Evolutionary conservation across 1,140 invertebrate species (phyloP).

Genomic region (Probaryconus sp.): DNA sequence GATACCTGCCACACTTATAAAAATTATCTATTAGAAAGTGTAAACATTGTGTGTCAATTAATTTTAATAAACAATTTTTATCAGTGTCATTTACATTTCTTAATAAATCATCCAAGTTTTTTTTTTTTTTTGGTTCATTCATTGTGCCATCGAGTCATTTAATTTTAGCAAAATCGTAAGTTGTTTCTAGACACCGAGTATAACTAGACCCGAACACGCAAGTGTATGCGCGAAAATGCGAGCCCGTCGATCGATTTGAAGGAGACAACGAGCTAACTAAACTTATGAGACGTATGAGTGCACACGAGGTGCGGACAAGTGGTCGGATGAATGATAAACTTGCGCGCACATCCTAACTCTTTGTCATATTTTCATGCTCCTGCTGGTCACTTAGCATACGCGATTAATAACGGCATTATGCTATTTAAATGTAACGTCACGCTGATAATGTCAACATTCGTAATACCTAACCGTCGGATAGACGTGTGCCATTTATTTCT

Average conservation of each 20-base stretch:
- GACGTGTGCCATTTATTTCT: constrained; percentile 30
- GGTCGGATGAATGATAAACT: constrained; percentile 45
- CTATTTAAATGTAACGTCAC: neutral
- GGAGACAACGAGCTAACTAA: constrained; percentile 56
- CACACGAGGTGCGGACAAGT: constrained; percentile 52
- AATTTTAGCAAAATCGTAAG: no score
- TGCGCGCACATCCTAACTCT: constrained; percentile 20
- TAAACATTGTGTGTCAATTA: no score
- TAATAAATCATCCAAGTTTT: no score
- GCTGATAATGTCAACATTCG: constrained; percentile 42
- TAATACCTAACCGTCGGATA: constrained; percentile 36
- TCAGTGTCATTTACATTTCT: no score
- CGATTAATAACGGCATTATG: constrained; percentile 47
- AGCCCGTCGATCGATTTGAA: constrained; percentile 58
- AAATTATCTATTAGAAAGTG: no score
- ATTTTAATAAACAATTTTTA: no score
- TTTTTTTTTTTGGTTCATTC: no score
- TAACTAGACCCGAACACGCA: constrained; percentile 25
- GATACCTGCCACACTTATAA: no score
- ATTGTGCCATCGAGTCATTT: no score
- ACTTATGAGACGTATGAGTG: constrained; percentile 41
- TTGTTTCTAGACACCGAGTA: no score
- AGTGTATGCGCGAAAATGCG: constrained; percentile 49
- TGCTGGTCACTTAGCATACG: constrained; percentile 35
- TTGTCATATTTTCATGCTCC: constrained; percentile 17